phyloP scores from a whole-genome alignment of 2,888 invertebrate genomes.

The Uropetala carovei region DNA sequence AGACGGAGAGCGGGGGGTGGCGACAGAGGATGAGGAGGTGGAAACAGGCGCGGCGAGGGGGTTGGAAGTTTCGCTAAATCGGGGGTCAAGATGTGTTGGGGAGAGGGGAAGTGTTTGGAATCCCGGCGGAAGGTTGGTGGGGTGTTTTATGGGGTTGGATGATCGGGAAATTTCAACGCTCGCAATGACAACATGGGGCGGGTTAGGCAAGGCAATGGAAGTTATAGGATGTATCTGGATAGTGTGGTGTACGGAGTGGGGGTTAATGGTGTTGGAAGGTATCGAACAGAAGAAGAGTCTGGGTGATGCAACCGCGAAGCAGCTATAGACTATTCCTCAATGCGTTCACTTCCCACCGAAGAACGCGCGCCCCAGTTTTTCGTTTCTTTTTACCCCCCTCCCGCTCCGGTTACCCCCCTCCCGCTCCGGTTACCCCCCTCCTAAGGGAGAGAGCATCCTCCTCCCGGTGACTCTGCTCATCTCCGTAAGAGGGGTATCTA shows the following conservation, averaged over 20 bases:
- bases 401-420: neutral
- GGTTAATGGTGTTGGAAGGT: neutral
- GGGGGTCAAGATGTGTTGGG: neutral
- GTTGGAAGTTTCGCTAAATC: neutral
- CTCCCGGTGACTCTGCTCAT: neutral
- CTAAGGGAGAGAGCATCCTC: neutral
- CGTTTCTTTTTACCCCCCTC: constrained; percentile 22
- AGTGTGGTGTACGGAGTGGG: neutral
- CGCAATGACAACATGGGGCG: neutral
- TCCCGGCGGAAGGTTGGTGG: too few species aligned
- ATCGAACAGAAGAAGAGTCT: neutral
- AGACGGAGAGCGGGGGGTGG: neutral
- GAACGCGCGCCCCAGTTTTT: constrained; percentile 56
- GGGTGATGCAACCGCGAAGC: constrained; percentile 27
- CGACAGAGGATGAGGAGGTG: neutral
- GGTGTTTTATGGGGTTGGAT: too few species aligned
- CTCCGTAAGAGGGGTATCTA: neutral
- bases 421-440: neutral
- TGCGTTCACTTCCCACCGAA: constrained; percentile 52
- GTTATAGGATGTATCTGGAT: too few species aligned
- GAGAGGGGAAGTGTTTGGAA: neutral
- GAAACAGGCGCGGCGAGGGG: neutral
- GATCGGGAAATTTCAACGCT: constrained; percentile 1
- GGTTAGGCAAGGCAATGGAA: too few species aligned
- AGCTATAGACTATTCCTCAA: constrained; percentile 3